phyloP scores from a whole-genome alignment of 64 coral and sea anemone genomes.

The Porites lutea region DNA sequence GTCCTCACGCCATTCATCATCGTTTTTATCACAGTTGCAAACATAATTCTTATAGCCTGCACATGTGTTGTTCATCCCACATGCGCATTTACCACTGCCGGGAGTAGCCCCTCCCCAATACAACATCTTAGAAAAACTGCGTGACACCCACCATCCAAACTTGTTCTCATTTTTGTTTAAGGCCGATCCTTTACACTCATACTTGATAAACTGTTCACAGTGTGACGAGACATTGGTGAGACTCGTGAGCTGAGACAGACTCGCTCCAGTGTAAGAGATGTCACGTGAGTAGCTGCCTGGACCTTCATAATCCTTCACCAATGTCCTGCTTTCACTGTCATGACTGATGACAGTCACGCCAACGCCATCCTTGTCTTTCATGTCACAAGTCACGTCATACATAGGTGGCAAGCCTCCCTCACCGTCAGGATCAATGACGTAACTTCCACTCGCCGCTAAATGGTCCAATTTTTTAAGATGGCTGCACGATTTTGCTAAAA shows the following conservation, averaged over 20 bases:
- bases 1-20: background rate
- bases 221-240: background rate
- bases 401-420: too few species aligned
- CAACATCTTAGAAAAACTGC: background rate
- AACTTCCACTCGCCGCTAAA: too few species aligned
- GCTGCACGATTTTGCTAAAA: too few species aligned
- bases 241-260: background rate
- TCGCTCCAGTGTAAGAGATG: background rate
- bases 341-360: too few species aligned
- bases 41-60: too few species aligned
- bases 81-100: background rate
- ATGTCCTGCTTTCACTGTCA: background rate
- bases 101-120: background rate
- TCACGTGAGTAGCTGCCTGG: background rate
- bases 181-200: background rate
- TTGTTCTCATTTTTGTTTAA: background rate
- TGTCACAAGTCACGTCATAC: too few species aligned
- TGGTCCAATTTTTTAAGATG: too few species aligned
- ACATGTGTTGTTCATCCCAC: background rate
- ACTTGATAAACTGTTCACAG: constrained; percentile 2
- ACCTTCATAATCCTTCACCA: background rate
- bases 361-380: too few species aligned
- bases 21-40: constrained; percentile 5
- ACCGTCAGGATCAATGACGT: too few species aligned
- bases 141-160: constrained; percentile 10